A percentile compares a stretch with the other conserved stretches of the same genome.
Conservation (phyloP, 2,888 invertebrate genomes). For the Drosophila eohydei region DNA sequence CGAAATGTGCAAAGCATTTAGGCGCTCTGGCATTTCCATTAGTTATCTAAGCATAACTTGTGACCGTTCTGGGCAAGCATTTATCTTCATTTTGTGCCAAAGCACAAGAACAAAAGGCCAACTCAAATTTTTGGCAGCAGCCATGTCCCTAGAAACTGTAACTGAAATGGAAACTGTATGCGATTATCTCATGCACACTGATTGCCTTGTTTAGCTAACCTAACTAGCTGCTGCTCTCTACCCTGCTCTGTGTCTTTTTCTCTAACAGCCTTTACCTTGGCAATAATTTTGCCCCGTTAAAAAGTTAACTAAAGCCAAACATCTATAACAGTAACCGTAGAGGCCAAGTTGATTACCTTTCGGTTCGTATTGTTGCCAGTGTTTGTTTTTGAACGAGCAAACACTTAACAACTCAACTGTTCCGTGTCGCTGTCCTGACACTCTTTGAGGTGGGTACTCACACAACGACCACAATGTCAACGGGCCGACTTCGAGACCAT, state of each 20-base stretch:
- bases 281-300: constrained; percentile 13
- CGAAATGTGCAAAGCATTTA: constrained; percentile 25
- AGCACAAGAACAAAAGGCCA: constrained; percentile 47
- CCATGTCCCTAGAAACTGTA: constrained; percentile 7
- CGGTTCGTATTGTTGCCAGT: constrained; percentile 4
- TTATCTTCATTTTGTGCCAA: constrained; percentile 50
- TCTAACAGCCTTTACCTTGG: background rate
- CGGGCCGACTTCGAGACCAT: constrained; percentile 32
- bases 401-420: constrained; percentile 56
- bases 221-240: background rate
- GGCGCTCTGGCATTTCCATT: constrained; percentile 33
- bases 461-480: constrained; percentile 28
- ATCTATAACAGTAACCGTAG: constrained; percentile 45
- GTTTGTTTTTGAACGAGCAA: constrained; percentile 43
- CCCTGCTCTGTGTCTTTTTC: background rate
- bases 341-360: constrained; percentile 49
- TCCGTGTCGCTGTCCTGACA: constrained; percentile 35
- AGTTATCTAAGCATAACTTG: constrained; percentile 52
- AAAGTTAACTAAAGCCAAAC: constrained; percentile 35
- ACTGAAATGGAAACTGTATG: constrained; percentile 22
- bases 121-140: constrained; percentile 12
- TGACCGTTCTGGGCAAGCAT: constrained; percentile 25
- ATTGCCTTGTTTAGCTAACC: constrained; percentile 25
- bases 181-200: constrained; percentile 35
- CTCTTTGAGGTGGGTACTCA: background rate